Conservation (phyloP, 1,140 invertebrate species). For the Saccostrea echinata region DNA sequence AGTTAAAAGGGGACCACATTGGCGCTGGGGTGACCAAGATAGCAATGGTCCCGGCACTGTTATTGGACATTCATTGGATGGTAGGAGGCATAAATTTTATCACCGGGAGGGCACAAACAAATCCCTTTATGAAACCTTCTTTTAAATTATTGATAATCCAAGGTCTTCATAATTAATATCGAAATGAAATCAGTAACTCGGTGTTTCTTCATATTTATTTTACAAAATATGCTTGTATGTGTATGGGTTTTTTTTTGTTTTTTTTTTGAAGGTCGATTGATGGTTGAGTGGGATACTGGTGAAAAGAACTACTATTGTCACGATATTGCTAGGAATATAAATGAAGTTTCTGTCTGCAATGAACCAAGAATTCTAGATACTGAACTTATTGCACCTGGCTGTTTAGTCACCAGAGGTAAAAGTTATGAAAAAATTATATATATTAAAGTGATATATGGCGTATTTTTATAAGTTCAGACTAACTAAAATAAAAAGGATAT, state of each 20-base stretch:
- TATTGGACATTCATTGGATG: conserved; percentile 27
- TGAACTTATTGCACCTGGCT: background rate
- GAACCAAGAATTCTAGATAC: background rate
- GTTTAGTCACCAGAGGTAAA: background rate
- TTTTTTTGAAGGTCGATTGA: background rate
- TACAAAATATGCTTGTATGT: no score
- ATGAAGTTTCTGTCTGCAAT: background rate
- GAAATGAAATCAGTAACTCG: no score
- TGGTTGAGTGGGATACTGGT: background rate
- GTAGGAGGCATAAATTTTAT: background rate
- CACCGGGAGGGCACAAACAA: no score
- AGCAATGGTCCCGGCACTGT: conserved; percentile 51
- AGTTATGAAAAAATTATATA: no score
- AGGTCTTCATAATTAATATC: no score
- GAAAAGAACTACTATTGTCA: background rate
- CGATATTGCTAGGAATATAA: background rate
- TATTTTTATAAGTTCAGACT: no score
- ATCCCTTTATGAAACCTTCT: no score
- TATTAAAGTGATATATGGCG: no score
- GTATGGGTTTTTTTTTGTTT: background rate
- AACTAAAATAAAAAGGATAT: no score
- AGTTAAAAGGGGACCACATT: conserved; percentile 49
- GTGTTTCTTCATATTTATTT: no score
- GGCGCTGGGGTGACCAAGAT: conserved; percentile 53
- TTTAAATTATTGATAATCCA: no score